phyloP scores from a whole-genome alignment of 1,140 invertebrate genomes.

The Cherax destructor region DNA sequence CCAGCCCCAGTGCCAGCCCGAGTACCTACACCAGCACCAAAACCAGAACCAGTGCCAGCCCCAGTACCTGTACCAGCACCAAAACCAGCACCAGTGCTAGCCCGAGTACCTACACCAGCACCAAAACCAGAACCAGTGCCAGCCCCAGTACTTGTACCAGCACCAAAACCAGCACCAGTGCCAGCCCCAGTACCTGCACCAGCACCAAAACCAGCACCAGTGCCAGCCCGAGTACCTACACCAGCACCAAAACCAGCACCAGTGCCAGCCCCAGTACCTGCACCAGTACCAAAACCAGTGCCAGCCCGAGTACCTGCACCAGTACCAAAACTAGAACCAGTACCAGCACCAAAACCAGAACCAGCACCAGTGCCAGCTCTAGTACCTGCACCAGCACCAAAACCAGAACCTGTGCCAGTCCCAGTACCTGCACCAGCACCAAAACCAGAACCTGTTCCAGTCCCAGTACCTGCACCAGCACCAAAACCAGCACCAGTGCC shows the following conservation, averaged over 20 bases:
- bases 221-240: not conserved
- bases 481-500: not conserved
- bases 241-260: slow-evolving; percentile 3
- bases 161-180: slow-evolving; percentile 5
- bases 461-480: not conserved
- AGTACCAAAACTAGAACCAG: not conserved
- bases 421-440: not conserved
- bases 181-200: not conserved
- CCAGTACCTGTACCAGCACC: not conserved
- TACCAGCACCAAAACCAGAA: not conserved
- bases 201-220: not conserved
- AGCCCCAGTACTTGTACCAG: not conserved
- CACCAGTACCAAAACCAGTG: not conserved
- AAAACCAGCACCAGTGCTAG: slow-evolving; percentile 12
- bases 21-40: not conserved
- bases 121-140: not conserved
- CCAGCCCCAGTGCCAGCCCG: not conserved
- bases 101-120: not conserved
- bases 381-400: not conserved
- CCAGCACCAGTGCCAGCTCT: not conserved
- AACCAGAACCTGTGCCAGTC: not conserved
- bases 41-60: not conserved
- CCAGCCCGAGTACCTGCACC: not conserved
- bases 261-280: not conserved
- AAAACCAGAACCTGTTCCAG: not conserved